Evolutionary conservation across 1,140 invertebrate species (phyloP), one percentile per base, ranked within the genome.

Genomic region (Steinernema khuongi): DNA sequence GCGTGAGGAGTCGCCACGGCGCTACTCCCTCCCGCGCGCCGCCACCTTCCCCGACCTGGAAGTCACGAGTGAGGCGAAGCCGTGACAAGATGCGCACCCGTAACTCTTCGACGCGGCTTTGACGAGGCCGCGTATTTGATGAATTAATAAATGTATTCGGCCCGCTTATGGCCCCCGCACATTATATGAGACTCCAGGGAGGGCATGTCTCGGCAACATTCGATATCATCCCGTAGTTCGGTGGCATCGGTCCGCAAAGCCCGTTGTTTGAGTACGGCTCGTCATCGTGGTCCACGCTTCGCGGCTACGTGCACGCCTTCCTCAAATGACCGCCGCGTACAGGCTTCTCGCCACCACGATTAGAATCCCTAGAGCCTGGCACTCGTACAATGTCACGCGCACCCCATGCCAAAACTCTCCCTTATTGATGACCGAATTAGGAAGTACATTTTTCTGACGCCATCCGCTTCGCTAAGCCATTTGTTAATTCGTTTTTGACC

Each of bases 61-160:
- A n/a, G n/a, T n/a, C n/a, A n/a, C n/a, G n/a, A n/a, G n/a, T n/a
- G n/a, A n/a, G n/a, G n/a, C 19, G 11, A 60, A 17, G 50, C 4
- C 36, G 36, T n/a, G 36, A 41, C 36, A 22, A 26, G 50, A 60
- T 60, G 11, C 50, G 50, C 50, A 22, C 7, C n/a, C n/a, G n/a
- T 60, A 22, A 60, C 50, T 60, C 50, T 60, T 7, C 50, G 11
- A 60, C 50, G 7, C 14, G 14, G 22, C 50, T 22, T 4, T 60
- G 50, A 60, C 50, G 22, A 26, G 50, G 26, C 14, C 50, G 50
- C 50, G 50, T 60, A 60, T 60, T 60, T 60, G 50, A 60, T 60
- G 50, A 60, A 60, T 60, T 60, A 60, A 60, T 60, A 60, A 60
- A 60, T 60, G 50, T 60, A 60, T 60, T 60, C 19, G 50, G 50